These are phyloP conservation scores for Drosophila pseudoobscura DNA, from an alignment of 1,140 invertebrate genomes.

Conservation along the genomic window DNA sequence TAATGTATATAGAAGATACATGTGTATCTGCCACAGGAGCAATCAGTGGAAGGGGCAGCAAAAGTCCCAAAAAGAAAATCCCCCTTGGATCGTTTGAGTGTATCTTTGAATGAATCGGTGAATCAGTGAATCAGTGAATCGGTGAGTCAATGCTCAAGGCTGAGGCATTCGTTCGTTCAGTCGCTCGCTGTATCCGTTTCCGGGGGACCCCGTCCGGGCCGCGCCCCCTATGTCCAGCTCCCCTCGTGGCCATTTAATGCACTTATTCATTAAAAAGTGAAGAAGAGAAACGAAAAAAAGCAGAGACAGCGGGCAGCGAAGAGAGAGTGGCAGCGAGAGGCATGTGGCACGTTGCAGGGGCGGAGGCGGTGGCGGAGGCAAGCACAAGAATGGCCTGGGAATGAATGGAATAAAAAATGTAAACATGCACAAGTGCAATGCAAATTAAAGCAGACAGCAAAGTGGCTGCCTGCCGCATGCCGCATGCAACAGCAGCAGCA, in stretches of 20 bases:
- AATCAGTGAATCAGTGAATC: no score
- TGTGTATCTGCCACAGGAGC: no score
- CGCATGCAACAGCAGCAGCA: slow-evolving; percentile 1
- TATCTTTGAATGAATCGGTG: background rate
- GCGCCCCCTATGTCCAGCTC: no score
- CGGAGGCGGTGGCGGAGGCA: background rate
- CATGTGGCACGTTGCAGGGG: background rate
- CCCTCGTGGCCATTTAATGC: slow-evolving; percentile 66
- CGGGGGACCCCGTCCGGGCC: background rate
- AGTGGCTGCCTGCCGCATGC: slow-evolving; percentile 54
- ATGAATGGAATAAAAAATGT: slow-evolving; percentile 81
- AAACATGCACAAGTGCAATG: slow-evolving; percentile 81
- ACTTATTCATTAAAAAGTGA: slow-evolving; percentile 77
- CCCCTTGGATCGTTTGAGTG: background rate
- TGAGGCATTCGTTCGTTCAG: slow-evolving; percentile 58
- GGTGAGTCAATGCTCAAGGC: slow-evolving; percentile 40
- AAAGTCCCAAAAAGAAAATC: no score
- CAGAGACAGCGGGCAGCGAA: slow-evolving; percentile 26
- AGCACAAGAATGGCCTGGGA: slow-evolving; percentile 74
- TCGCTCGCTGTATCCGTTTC: slow-evolving; percentile 62
- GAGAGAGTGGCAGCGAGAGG: background rate
- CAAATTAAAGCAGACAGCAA: slow-evolving; percentile 81
- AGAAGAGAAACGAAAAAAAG: slow-evolving; percentile 23
- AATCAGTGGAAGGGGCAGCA: no score
- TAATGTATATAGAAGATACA: no score